A percentile compares a stretch with the other conserved stretches of the same genome.
These are phyloP conservation scores for Cataglyphis cursor DNA, from an alignment of 2,888 invertebrate species.

Conservation along the genomic window DNA sequence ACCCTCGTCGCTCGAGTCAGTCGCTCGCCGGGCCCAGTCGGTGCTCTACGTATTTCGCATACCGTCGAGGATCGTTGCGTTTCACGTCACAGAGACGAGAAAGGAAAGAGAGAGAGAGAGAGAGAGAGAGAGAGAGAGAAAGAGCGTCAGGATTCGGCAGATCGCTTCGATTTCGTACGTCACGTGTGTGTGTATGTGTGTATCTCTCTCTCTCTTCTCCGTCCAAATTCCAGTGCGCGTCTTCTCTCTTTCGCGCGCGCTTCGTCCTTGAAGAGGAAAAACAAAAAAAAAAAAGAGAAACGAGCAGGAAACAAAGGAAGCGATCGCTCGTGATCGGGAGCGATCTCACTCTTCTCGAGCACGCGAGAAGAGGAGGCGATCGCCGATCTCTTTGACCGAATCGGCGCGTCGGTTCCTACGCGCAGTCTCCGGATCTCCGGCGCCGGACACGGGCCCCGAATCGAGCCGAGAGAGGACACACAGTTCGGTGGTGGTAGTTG, in stretches of 20 bases:
- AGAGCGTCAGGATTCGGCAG: constrained; percentile 31
- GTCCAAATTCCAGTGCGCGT: neutral
- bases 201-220: constrained; percentile 40
- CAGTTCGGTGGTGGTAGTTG: neutral
- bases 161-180: constrained; percentile 16
- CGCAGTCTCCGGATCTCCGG: constrained; percentile 45
- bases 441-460: neutral
- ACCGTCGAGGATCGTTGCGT: neutral
- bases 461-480: neutral
- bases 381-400: constrained; percentile 5
- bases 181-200: neutral
- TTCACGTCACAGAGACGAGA: constrained; percentile 17
- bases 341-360: constrained; percentile 5
- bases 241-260: neutral
- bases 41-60: constrained; percentile 75
- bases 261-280: neutral
- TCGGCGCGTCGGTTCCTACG: constrained; percentile 42
- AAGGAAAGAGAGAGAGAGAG: constrained; percentile 8
- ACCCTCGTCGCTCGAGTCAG: constrained; percentile 78
- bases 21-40: constrained; percentile 85
- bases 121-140: constrained; percentile 24
- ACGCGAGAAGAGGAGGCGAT: neutral
- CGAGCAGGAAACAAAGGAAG: neutral
- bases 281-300: neutral
- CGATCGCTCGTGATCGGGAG: constrained; percentile 11